A percentile compares a stretch with the other conserved stretches of the same genome.
These are phyloP conservation scores for Spongilla lacustris DNA, from an alignment of 37 sponge, comb jelly and placozoan species.

Conservation along the genomic window DNA sequence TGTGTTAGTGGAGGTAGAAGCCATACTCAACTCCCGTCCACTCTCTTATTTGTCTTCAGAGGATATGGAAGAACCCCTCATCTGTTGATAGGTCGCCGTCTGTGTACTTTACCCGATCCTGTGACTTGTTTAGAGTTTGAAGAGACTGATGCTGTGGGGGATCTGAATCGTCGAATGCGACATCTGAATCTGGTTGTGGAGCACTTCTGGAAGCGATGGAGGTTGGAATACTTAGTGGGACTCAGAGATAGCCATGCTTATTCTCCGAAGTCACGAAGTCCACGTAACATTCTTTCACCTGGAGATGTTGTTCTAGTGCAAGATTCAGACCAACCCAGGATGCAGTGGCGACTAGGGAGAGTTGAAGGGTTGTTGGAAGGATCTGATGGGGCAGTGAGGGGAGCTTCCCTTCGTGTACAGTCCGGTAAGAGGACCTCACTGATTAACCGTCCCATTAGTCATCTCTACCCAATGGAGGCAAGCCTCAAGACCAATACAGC, in stretches of 20 bases:
- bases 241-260: slow-evolving; percentile 16
- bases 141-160: background rate
- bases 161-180: slow-evolving; percentile 16
- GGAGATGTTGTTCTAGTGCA: slow-evolving; percentile 36
- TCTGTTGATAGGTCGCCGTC: slow-evolving; percentile 17
- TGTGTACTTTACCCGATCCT: slow-evolving; percentile 19
- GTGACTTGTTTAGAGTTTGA: background rate
- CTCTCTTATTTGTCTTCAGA: slow-evolving; percentile 42
- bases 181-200: slow-evolving; percentile 24
- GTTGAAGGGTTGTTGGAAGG: slow-evolving; percentile 6
- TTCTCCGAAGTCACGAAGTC: background rate
- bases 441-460: too few relatives aligned
- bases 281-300: background rate
- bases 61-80: slow-evolving; percentile 55
- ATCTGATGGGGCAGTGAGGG: slow-evolving; percentile 20
- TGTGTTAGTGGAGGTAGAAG: slow-evolving; percentile 29
- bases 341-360: slow-evolving; percentile 16
- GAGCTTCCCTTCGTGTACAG: background rate
- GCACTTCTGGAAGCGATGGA: slow-evolving; percentile 46
- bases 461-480: too few relatives aligned
- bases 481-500: too few relatives aligned
- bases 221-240: slow-evolving; percentile 22
- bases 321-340: background rate
- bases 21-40: slow-evolving; percentile 47
- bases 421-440: too few relatives aligned